phyloP scores from a whole-genome alignment of 2,888 invertebrate genomes.

The Julus scanicus region DNA sequence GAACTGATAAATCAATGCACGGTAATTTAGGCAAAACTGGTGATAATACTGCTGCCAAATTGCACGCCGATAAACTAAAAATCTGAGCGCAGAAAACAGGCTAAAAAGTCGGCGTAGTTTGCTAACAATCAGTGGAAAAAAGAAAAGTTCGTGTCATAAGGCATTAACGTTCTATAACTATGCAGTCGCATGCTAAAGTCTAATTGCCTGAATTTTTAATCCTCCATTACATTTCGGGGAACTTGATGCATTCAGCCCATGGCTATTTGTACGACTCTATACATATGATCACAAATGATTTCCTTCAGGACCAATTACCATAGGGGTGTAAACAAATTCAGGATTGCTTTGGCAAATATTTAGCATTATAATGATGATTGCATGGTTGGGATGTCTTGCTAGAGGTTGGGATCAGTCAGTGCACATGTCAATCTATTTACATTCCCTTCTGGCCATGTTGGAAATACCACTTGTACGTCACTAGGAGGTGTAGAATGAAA shows the following conservation, averaged over 20 bases:
- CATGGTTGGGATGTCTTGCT: not conserved
- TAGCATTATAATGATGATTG: not conserved
- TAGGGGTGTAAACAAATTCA: not conserved
- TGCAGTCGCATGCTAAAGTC: conserved; percentile 30
- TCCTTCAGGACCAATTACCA: not conserved
- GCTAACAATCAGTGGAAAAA: not conserved
- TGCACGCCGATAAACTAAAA: too few species aligned
- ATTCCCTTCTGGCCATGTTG: too few species aligned
- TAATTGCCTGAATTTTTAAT: not conserved
- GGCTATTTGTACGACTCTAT: not conserved
- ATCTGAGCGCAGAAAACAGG: too few species aligned
- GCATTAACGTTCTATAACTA: not conserved
- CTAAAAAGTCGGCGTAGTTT: not conserved
- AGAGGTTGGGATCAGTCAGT: too few species aligned
- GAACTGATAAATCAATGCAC: not conserved
- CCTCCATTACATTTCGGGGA: not conserved
- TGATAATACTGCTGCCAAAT: not conserved
- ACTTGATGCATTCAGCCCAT: not conserved
- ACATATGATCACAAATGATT: not conserved
- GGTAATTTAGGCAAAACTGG: not conserved
- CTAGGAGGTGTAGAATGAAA: too few species aligned
- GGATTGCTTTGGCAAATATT: not conserved
- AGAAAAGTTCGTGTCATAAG: conserved; percentile 2
- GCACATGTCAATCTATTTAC: too few species aligned
- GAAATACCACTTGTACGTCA: too few species aligned